Base-by-base conservation (phyloP, 1,140 invertebrate genomes). In the Drosophila paulistorum region DNA sequence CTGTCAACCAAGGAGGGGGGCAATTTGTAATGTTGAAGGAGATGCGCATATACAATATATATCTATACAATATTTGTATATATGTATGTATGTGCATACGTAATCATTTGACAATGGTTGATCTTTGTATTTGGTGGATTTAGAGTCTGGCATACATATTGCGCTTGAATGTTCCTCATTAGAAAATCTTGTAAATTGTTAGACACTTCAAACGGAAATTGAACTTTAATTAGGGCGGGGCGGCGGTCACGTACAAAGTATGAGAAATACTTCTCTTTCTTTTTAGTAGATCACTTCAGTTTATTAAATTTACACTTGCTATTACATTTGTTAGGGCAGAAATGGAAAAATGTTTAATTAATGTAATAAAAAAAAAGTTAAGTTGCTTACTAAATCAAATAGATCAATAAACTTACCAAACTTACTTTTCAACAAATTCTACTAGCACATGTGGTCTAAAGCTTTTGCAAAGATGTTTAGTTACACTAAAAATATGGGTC, bases 21-120 rank as follows among this genome's bases (percentile, higher is more conserved):
- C 72, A 66, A 74, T 74, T 74, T 74, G 71, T 74, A 74, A 4
- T 33, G 33, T 30, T 17, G 57, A 17, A 39, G 57, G 6, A 57
- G 26, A 30, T 54, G 9, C 17, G 3, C n/a, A 54, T 54, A 51
- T 20, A 45, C 6, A 45, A 30, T 45, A 45, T 17, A 17, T 45
- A 42, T 14, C 0, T 17, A 17, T 17, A 11, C 42, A 14, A 45
- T 3, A 20, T 23, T 20, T 23, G 9, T 23, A 51, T 20, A 48
- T 20, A 48, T 17, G 3, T 48, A 6, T 9, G 26, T 30, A 7
- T 30, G 6, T 6, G 30, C 45, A 48, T 48, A 51, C 17, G 45
- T 51, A 51, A 51, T 51, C 45, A 51, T 20, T 51, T 51, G 45
- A 51, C 45, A 51, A 51, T 51, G 45, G 20, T 2, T 20, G 45